A percentile compares a stretch with the other conserved stretches of the same genome.
Evolutionary conservation across 2,113 vertebrate genomes (phyloP).

Genomic region (Mobula hypostoma): DNA sequence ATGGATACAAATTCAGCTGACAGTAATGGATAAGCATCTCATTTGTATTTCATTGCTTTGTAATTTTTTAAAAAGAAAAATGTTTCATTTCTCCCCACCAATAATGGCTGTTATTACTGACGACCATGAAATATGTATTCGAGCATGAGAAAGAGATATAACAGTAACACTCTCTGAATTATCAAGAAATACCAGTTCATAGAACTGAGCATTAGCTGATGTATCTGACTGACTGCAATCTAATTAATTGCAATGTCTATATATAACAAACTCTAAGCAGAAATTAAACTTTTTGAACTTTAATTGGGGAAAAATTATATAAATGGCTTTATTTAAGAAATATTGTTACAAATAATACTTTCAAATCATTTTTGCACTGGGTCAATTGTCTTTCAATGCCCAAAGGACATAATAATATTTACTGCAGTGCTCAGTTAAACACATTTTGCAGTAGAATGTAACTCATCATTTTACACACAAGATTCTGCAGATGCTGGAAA

Average conservation of each 20-base stretch:
- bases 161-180: not conserved
- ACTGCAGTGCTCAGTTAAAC: not conserved
- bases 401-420: not conserved
- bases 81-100: not conserved
- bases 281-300: not conserved
- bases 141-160: not conserved
- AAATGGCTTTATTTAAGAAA: not conserved
- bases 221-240: not conserved
- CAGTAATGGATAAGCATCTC: not conserved
- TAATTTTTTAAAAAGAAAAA: not conserved
- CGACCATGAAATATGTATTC: not conserved
- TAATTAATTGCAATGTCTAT: not conserved
- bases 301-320: not conserved
- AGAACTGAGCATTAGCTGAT: not conserved
- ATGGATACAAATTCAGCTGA: not conserved
- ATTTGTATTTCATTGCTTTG: not conserved
- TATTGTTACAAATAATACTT: not conserved
- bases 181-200: not conserved
- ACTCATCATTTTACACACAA: not conserved
- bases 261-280: too few relatives aligned
- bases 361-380: not conserved
- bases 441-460: not conserved
- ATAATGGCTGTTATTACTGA: not conserved
- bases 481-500: too few relatives aligned
- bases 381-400: not conserved